Conservation (phyloP, 2,113 vertebrate genomes). For the Bubalus kerabau region DNA sequence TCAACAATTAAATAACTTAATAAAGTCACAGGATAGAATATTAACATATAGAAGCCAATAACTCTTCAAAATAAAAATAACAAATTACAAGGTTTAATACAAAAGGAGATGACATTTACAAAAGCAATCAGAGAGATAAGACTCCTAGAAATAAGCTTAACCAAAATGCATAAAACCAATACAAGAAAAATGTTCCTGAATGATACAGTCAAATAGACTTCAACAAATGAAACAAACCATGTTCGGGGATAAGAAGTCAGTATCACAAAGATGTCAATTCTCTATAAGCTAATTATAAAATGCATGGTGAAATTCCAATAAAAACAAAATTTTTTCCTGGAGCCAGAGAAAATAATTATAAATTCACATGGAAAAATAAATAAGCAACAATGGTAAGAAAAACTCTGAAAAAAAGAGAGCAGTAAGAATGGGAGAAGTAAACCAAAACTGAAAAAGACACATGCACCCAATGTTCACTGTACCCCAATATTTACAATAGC, state of each 20-base stretch:
- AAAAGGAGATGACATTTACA: background rate
- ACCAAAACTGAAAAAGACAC: background rate
- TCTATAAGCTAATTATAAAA: background rate
- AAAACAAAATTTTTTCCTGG: background rate
- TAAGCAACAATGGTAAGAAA: background rate
- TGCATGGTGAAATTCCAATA: background rate
- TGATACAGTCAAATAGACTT: background rate
- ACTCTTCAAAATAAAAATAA: constrained; percentile 24
- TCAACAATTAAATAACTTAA: background rate
- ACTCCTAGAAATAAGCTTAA: constrained; percentile 4
- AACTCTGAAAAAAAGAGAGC: background rate
- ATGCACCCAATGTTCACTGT: background rate
- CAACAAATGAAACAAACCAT: background rate
- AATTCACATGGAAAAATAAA: constrained; percentile 15
- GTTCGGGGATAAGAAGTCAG: background rate
- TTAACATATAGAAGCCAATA: background rate
- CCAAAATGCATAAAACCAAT: background rate
- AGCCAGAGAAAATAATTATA: constrained; percentile 15
- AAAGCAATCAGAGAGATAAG: background rate
- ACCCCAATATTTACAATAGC: background rate
- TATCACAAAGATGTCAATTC: background rate
- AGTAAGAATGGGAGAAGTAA: background rate
- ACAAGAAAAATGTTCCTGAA: background rate
- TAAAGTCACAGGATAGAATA: background rate
- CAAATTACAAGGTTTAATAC: background rate